Evolutionary conservation across 2,797 vertebrate genomes (phyloP).

Genomic region (Acanthurus lineatus): DNA sequence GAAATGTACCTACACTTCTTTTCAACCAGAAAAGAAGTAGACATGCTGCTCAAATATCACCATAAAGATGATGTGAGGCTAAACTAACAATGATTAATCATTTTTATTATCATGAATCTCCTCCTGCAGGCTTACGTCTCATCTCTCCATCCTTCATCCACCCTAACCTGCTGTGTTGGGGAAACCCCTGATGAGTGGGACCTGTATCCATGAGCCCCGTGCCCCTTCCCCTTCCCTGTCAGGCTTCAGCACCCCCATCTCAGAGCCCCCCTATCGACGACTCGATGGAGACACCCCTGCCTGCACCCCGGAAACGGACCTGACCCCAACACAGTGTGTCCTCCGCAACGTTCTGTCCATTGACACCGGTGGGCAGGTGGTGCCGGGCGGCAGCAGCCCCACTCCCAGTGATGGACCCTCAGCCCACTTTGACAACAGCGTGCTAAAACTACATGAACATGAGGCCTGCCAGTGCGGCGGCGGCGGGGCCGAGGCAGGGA

Average conservation of each 20-base stretch:
- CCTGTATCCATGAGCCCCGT: constrained; percentile 94
- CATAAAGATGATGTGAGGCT: not conserved
- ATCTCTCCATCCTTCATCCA: constrained; percentile 67
- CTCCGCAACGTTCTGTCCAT: constrained; percentile 92
- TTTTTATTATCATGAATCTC: constrained; percentile 30
- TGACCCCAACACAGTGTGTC: constrained; percentile 95
- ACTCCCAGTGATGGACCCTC: constrained; percentile 86
- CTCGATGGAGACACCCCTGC: constrained; percentile 91
- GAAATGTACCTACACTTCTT: not conserved
- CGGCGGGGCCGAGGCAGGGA: constrained; percentile 79
- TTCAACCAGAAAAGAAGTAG: not conserved
- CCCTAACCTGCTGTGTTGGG: constrained; percentile 80
- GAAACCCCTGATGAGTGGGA: constrained; percentile 87
- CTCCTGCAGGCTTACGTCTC: constrained; percentile 66
- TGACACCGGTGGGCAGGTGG: constrained; percentile 84
- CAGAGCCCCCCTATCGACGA: constrained; percentile 89
- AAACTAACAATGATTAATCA: not conserved
- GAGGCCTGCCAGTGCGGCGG: constrained; percentile 85
- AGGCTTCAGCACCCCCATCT: constrained; percentile 90
- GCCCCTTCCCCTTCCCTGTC: constrained; percentile 95
- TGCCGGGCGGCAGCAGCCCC: constrained; percentile 84
- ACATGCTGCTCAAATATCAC: not conserved
- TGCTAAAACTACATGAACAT: constrained; percentile 90
- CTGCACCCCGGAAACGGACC: constrained; percentile 93
- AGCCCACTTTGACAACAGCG: constrained; percentile 89